These are phyloP conservation scores for Germaria angustata DNA, from an alignment of 2,888 invertebrate genomes.

Conservation along the genomic window DNA sequence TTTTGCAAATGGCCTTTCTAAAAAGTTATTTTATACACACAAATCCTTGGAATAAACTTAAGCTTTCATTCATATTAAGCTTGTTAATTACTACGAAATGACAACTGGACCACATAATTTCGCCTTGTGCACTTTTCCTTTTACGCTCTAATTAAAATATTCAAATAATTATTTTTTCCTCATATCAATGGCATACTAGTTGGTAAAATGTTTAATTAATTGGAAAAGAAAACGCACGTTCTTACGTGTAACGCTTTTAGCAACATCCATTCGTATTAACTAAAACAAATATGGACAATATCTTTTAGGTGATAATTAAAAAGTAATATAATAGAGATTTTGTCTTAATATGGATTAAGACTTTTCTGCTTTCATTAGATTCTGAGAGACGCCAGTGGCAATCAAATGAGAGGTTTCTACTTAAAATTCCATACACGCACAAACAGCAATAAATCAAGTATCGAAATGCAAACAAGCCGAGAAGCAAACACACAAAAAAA, in stretches of 20 bases:
- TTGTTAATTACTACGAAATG: too few species aligned
- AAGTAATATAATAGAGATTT: constrained; percentile 40
- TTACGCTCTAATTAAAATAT: neutral
- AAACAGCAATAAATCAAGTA: constrained; percentile 43
- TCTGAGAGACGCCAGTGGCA: constrained; percentile 22
- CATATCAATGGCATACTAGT: neutral
- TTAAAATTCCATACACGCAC: constrained; percentile 44
- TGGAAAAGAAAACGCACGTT: neutral
- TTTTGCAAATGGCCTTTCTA: too few species aligned
- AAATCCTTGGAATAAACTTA: too few species aligned
- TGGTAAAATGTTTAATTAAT: neutral
- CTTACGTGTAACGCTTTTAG: neutral
- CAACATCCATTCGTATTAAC: neutral
- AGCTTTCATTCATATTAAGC: too few species aligned
- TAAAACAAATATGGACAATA: neutral
- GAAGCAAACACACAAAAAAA: constrained; percentile 16
- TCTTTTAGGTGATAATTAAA: constrained; percentile 33
- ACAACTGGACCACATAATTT: neutral
- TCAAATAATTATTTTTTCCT: neutral
- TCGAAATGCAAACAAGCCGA: constrained; percentile 15
- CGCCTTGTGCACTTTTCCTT: neutral
- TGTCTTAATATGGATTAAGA: constrained; percentile 32
- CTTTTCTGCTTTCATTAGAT: constrained; percentile 6
- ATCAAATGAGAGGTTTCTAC: constrained; percentile 12
- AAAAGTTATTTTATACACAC: too few species aligned